Conservation (phyloP, 1,140 invertebrate species). For the Cotesia vestalis region DNA sequence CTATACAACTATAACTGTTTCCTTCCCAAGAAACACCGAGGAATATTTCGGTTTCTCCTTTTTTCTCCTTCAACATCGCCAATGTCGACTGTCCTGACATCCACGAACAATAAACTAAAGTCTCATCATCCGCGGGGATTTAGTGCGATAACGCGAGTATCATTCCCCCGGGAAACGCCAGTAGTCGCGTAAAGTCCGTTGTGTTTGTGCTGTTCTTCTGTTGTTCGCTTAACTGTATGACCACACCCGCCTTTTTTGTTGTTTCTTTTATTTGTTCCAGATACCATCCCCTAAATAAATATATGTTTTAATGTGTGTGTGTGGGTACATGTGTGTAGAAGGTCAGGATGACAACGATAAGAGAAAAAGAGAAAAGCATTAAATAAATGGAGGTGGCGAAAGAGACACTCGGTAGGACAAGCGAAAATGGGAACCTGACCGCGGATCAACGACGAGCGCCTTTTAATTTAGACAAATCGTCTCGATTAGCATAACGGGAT, state of each 20-base stretch:
- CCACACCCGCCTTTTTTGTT: background rate
- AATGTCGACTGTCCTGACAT: conserved; percentile 38
- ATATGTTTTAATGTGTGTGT: background rate
- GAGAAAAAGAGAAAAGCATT: background rate
- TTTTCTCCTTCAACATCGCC: conserved; percentile 18
- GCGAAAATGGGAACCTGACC: conserved; percentile 51
- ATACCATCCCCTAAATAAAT: conserved; percentile 16
- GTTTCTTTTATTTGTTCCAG: background rate
- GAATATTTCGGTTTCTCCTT: conserved; percentile 15
- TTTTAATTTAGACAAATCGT: conserved; percentile 69
- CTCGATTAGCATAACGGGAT: conserved; percentile 68
- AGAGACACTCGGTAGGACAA: conserved; percentile 31
- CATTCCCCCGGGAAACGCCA: conserved; percentile 48
- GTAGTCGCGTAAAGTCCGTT: conserved; percentile 37
- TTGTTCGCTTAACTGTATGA: conserved; percentile 20
- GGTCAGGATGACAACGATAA: conserved; percentile 22
- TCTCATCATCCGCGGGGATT: conserved; percentile 66
- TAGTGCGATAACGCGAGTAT: conserved; percentile 60
- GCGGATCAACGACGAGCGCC: conserved; percentile 57
- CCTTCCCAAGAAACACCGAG: conserved; percentile 36
- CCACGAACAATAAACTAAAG: conserved; percentile 66
- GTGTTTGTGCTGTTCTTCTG: conserved; percentile 10
- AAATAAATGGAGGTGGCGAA: background rate
- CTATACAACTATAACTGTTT: background rate
- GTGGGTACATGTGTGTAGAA: conserved; percentile 18